A percentile compares a stretch with the other conserved stretches of the same genome.
These are phyloP conservation scores for Cabera pusaria DNA, from an alignment of 2,888 invertebrate species.

Conservation along the genomic window DNA sequence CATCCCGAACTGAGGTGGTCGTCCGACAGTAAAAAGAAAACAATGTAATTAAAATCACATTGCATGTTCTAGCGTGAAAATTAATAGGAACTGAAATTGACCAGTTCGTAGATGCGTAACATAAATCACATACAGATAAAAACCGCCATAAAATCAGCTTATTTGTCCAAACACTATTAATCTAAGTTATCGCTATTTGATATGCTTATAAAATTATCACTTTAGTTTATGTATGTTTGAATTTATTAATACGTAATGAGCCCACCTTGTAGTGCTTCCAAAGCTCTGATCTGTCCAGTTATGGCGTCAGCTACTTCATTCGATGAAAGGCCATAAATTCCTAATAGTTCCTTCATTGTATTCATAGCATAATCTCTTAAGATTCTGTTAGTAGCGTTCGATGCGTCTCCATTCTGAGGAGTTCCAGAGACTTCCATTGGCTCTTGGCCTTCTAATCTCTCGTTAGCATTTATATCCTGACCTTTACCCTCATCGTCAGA, in stretches of 20 bases:
- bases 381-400: slow-evolving; percentile 82
- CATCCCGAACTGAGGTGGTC: no score
- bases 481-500: slow-evolving; percentile 74
- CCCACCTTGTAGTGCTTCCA: slow-evolving; percentile 85
- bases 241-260: slow-evolving; percentile 27
- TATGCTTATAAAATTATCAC: slow-evolving; percentile 33
- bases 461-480: slow-evolving; percentile 76
- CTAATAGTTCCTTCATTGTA: slow-evolving; percentile 90
- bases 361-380: slow-evolving; percentile 91
- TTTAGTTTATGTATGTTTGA: slow-evolving; percentile 24
- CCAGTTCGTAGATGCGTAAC: no score
- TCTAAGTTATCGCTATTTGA: slow-evolving; percentile 25
- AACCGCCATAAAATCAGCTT: slow-evolving; percentile 18
- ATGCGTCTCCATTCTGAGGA: slow-evolving; percentile 68
- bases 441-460: slow-evolving; percentile 64
- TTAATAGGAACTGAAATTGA: no score
- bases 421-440: slow-evolving; percentile 55
- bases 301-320: slow-evolving; percentile 88
- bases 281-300: slow-evolving; percentile 85
- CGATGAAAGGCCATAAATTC: slow-evolving; percentile 89
- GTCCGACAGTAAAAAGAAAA: no score
- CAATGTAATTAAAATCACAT: no score
- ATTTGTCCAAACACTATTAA: slow-evolving; percentile 33
- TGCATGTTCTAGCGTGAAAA: no score
- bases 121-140: slow-evolving; percentile 21